A percentile compares a stretch with the other conserved stretches of the same genome.
phyloP scores from a whole-genome alignment of 2,797 vertebrate species.

The Clamator glandarius region DNA sequence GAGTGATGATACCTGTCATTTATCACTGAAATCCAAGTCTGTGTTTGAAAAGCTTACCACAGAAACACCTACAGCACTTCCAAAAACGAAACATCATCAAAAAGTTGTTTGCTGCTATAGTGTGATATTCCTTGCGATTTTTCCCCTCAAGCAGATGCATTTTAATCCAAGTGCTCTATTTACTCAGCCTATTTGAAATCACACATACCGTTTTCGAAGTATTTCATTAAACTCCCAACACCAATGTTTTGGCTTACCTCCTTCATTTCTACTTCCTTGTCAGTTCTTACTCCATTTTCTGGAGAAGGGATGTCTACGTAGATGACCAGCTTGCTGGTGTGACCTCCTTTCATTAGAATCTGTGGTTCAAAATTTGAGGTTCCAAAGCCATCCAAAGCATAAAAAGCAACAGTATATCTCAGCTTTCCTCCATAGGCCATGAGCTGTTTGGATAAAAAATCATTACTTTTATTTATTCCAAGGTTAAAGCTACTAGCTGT shows the following conservation, averaged over 20 bases:
- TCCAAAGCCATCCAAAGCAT: constrained; percentile 82
- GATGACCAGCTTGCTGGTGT: constrained; percentile 84
- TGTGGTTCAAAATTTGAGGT: constrained; percentile 91
- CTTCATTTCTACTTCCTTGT: constrained; percentile 82
- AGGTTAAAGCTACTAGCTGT: background rate
- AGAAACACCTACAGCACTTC: background rate
- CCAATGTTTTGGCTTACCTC: constrained; percentile 81
- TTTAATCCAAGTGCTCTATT: background rate
- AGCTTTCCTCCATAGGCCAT: constrained; percentile 89
- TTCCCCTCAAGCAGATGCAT: background rate
- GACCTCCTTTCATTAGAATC: constrained; percentile 90
- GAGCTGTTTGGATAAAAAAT: constrained; percentile 77
- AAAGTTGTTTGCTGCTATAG: background rate
- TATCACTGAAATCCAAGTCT: background rate
- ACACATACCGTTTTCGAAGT: background rate
- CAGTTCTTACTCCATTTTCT: constrained; percentile 79
- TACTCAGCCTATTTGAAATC: background rate
- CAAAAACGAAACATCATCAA: background rate
- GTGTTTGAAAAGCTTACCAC: background rate
- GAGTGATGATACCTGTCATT: background rate
- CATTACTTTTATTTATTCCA: background rate
- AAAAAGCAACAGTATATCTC: constrained; percentile 85
- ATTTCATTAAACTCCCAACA: background rate
- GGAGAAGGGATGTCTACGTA: constrained; percentile 83
- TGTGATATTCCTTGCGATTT: background rate